Evolutionary conservation across 2,113 vertebrate species (phyloP).

Genomic region (Alligator sinensis): DNA sequence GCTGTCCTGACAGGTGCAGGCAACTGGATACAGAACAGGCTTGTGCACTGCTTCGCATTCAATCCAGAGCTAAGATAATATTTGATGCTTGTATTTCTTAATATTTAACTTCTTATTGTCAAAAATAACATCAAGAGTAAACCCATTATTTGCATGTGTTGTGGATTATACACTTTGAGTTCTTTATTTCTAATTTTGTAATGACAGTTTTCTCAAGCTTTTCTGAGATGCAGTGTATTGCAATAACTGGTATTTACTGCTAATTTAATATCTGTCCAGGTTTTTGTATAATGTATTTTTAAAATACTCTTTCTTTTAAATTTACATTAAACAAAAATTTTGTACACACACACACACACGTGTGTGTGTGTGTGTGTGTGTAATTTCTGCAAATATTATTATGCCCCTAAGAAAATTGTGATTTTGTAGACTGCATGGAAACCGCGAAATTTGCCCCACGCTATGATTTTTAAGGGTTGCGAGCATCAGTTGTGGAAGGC

Average conservation of each 20-base stretch:
- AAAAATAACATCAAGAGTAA: not conserved
- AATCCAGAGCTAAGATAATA: not conserved
- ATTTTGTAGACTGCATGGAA: too few relatives aligned
- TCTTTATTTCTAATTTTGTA: not conserved
- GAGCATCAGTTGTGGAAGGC: too few relatives aligned
- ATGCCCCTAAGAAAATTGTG: too few relatives aligned
- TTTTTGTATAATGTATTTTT: not conserved
- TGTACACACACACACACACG: not conserved
- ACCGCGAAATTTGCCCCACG: too few relatives aligned
- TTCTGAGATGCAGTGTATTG: not conserved
- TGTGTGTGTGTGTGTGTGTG: too few relatives aligned
- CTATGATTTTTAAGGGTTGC: too few relatives aligned
- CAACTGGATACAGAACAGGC: not conserved
- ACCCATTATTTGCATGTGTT: not conserved
- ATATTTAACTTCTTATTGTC: not conserved
- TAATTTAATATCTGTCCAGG: not conserved
- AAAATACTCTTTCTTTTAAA: not conserved
- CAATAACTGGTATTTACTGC: not conserved
- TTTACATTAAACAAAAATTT: not conserved
- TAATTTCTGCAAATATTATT: too few relatives aligned
- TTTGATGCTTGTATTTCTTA: not conserved
- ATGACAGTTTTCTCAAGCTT: not conserved
- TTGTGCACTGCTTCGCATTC: not conserved
- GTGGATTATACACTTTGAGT: not conserved
- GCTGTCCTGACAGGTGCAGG: not conserved